Percentiles rank a stretch among this genome's conserved stretches.
phyloP scores from a whole-genome alignment of 2,113 vertebrate genomes.

The Ailurus styani region DNA sequence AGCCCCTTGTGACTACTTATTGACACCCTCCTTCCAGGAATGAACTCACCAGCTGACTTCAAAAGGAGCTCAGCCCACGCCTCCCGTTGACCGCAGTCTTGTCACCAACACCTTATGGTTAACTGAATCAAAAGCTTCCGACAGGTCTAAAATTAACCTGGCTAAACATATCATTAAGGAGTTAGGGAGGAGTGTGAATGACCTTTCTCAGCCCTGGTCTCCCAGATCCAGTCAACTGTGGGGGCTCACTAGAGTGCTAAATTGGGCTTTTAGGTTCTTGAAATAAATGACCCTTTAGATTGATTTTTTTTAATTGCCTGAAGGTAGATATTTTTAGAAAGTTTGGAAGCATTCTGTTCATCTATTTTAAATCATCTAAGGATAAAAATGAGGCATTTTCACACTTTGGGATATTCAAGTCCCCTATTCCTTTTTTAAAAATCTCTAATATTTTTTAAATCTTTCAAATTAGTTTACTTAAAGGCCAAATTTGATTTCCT shows the following conservation, averaged over 20 bases:
- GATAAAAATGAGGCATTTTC: constrained; percentile 75
- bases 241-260: constrained; percentile 38
- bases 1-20: constrained; percentile 2
- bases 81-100: constrained; percentile 59
- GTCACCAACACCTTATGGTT: constrained; percentile 63
- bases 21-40: constrained; percentile 58
- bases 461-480: constrained; percentile 67
- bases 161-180: constrained; percentile 70
- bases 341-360: constrained; percentile 72
- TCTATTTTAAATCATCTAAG: constrained; percentile 74
- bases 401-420: constrained; percentile 70
- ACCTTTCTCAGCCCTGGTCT: constrained; percentile 52
- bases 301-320: constrained; percentile 67
- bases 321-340: constrained; percentile 74
- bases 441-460: constrained; percentile 69
- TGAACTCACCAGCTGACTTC: constrained; percentile 37
- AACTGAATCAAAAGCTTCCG: constrained; percentile 72
- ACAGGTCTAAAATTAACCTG: constrained; percentile 66
- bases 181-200: constrained; percentile 53
- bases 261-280: constrained; percentile 54
- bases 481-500: constrained; percentile 65
- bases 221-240: constrained; percentile 48
- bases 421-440: constrained; percentile 44
- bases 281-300: constrained; percentile 76
- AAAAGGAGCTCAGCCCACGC: constrained; percentile 37